These are phyloP conservation scores for Resseliella maxima DNA, from an alignment of 2,888 invertebrate species.

Conservation along the genomic window DNA sequence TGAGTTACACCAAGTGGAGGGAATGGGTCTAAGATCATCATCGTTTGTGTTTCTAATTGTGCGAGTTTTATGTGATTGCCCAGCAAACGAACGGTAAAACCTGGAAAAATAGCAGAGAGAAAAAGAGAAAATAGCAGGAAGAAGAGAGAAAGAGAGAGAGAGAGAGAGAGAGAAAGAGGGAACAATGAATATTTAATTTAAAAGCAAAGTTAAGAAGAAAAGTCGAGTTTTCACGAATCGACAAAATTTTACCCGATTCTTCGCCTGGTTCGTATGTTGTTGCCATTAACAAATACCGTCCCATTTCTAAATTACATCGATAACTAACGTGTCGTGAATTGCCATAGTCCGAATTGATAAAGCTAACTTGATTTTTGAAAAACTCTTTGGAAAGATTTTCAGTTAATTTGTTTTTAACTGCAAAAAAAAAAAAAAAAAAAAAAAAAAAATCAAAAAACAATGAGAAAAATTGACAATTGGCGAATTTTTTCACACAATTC, in stretches of 20 bases:
- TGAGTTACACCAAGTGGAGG: conserved; percentile 62
- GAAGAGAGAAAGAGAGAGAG: no score
- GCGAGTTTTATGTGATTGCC: conserved; percentile 81
- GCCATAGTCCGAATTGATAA: conserved; percentile 90
- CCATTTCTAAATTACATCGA: conserved; percentile 82
- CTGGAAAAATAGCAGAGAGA: no score
- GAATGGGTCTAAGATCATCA: conserved; percentile 66
- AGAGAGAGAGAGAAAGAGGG: no score
- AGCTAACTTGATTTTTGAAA: conserved; percentile 87
- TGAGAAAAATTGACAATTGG: neutral
- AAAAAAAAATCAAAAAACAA: neutral
- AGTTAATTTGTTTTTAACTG: conserved; percentile 71
- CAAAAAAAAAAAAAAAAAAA: conserved; percentile 51
- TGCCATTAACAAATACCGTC: conserved; percentile 86
- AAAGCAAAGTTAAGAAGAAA: neutral
- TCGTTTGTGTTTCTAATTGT: conserved; percentile 72
- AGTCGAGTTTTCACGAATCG: neutral
- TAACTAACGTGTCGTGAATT: conserved; percentile 89
- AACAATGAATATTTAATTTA: neutral
- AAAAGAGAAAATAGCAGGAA: no score
- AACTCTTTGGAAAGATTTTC: conserved; percentile 84
- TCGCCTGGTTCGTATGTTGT: conserved; percentile 92
- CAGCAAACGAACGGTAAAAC: conserved; percentile 86
- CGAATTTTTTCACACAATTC: neutral
- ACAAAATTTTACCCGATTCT: conserved; percentile 72